phyloP scores from a whole-genome alignment of 2,113 vertebrate genomes.

The Pterocles gutturalis region DNA sequence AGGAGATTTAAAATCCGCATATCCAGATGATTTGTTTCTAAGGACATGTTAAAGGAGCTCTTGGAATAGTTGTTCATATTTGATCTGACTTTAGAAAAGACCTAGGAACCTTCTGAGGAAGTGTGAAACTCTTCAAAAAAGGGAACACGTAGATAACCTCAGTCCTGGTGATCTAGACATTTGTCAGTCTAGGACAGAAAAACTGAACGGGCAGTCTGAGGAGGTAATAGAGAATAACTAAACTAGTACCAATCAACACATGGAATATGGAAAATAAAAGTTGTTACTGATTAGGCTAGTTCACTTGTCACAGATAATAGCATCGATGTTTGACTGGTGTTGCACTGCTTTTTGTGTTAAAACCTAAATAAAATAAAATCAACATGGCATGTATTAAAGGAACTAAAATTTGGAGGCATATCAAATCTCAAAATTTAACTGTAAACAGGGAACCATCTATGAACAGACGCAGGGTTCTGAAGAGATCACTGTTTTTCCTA shows the following conservation, averaged over 20 bases:
- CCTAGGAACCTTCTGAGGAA: background rate
- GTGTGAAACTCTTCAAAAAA: background rate
- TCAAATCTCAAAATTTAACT: background rate
- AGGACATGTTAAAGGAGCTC: background rate
- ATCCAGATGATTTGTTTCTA: background rate
- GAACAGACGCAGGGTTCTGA: background rate
- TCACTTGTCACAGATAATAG: background rate
- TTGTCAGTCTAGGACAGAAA: background rate
- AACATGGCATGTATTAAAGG: background rate
- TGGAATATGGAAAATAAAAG: background rate
- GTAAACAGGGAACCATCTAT: background rate
- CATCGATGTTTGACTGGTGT: fast-evolving
- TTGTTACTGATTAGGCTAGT: background rate
- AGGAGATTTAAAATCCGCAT: background rate
- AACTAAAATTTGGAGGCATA: background rate
- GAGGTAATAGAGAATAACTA: background rate
- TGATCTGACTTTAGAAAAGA: background rate
- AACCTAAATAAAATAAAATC: background rate
- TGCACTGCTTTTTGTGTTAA: background rate
- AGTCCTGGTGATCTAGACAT: background rate
- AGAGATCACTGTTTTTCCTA: background rate
- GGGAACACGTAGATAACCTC: background rate
- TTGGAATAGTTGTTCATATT: background rate
- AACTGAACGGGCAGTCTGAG: background rate
- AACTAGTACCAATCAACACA: background rate